Conservation (phyloP, 2,797 vertebrate genomes). For the Tenualosa ilisha region DNA sequence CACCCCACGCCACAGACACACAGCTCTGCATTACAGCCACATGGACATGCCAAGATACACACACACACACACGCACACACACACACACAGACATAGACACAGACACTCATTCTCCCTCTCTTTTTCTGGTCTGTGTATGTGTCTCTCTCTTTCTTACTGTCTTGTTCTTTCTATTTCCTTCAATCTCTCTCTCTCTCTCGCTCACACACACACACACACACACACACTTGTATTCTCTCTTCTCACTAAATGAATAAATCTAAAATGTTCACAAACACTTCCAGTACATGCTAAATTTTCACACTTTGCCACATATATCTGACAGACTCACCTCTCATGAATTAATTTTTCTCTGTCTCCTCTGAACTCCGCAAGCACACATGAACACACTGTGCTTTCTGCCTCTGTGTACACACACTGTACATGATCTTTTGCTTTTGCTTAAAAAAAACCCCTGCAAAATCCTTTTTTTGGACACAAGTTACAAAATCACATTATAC, state of each 20-base stretch:
- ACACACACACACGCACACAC: slow-evolving; percentile 33
- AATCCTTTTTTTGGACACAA: neutral
- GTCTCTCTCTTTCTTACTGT: too few relatives aligned
- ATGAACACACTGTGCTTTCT: too few relatives aligned
- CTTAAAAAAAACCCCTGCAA: neutral
- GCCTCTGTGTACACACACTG: too few relatives aligned
- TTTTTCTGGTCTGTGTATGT: neutral
- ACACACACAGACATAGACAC: slow-evolving; percentile 38
- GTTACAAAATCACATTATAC: neutral
- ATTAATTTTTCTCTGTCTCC: neutral
- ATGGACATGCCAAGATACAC: slow-evolving; percentile 53
- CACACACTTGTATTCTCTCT: too few relatives aligned
- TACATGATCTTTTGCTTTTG: neutral
- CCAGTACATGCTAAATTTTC: neutral
- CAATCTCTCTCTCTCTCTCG: too few relatives aligned
- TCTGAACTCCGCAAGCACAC: too few relatives aligned
- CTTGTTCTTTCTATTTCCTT: too few relatives aligned
- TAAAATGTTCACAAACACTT: too few relatives aligned
- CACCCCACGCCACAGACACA: slow-evolving; percentile 55
- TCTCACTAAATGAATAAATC: too few relatives aligned
- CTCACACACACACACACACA: too few relatives aligned
- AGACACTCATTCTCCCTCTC: slow-evolving; percentile 24
- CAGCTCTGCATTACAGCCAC: slow-evolving; percentile 57
- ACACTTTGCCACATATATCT: neutral
- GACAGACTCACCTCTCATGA: neutral